Percentiles rank a stretch among this genome's conserved stretches.
These are phyloP conservation scores for Crambe crambe DNA, from an alignment of 37 sponge, comb jelly and placozoan species.

Conservation along the genomic window DNA sequence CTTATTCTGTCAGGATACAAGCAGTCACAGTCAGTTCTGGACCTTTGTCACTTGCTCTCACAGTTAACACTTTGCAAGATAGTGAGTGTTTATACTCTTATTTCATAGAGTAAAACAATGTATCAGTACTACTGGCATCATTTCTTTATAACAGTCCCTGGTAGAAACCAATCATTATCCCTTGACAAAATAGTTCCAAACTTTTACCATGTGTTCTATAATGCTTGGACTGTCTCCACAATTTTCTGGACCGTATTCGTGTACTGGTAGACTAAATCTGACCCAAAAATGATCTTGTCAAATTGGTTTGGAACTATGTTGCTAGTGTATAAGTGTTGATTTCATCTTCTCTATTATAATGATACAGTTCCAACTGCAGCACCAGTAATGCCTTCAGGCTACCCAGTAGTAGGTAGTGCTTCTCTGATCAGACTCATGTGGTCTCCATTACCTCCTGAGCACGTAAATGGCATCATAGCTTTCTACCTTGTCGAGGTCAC, in stretches of 20 bases:
- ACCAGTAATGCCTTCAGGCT: background rate
- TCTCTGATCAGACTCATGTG: conserved; percentile 11
- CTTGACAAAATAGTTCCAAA: too few relatives aligned
- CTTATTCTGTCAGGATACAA: background rate
- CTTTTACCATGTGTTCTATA: too few relatives aligned
- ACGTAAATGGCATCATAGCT: conserved; percentile 30
- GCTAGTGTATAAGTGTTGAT: background rate
- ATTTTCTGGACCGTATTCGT: too few relatives aligned
- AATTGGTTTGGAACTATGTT: background rate
- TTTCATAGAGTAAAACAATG: too few relatives aligned
- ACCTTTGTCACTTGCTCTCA: background rate
- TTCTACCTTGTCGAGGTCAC: conserved; percentile 4
- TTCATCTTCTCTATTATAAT: background rate
- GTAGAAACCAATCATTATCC: too few relatives aligned
- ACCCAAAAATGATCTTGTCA: background rate
- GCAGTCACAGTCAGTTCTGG: background rate
- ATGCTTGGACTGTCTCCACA: too few relatives aligned
- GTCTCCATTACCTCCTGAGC: conserved; percentile 22
- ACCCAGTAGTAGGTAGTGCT: too few relatives aligned
- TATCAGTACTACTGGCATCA: too few relatives aligned
- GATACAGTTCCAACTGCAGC: conserved; percentile 6
- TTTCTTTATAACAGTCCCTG: too few relatives aligned
- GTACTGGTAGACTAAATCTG: background rate
- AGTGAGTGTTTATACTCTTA: too few relatives aligned
- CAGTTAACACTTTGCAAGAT: background rate